Base-by-base conservation (phyloP, 2,797 vertebrate species). In the Antrozous pallidus region DNA sequence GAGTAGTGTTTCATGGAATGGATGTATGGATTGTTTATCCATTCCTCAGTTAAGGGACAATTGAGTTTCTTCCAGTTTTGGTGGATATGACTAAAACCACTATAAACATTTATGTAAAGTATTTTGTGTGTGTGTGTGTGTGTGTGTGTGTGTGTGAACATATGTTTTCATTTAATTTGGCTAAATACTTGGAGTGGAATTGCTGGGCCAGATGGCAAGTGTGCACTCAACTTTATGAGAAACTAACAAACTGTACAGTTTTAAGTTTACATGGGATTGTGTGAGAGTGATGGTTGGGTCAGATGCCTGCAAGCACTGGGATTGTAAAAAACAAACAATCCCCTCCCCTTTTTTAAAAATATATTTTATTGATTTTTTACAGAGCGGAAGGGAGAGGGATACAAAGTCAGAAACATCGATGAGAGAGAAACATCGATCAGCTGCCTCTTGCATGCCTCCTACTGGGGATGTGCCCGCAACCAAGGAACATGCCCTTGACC, bases 221-320 rank as follows among this genome's bases (percentile, higher is more conserved):
- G 24, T 88, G 38, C 51, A n/a, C 70, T 90, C 79, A 54, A 14
- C 61, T 82, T 88, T 63, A 54, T 20, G 36, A 49, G 54, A 95
- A 91, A 93, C 45, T 63, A 40, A n/a, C 74, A 58, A 40, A 89
- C 40, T 99, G 99, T 99, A 97, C 1, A 96, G 31, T 58, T 74
- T 86, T 69, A 51, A 77, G 83, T 61, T 94, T 40, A 33, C 65
- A 74, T 63, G 26, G 42, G 45, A 26, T n/a, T 24, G 8, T 78
- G 36, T 86, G 24, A 71, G 51, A 78, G 12, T 45, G 69, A 77
- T 26, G 36, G 18, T 36, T n/a, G 77, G 16, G 65, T 86, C 49
- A 65, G 49, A 58, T 65, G 91, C 61, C 77, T 93, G 69, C 54
- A 75, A 88, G 18, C 31, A 61, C 33, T 69, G 10, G 10, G 36